Percentiles rank a stretch among this genome's conserved stretches.
Evolutionary conservation across 35 echinoderm and acorn worm species (phyloP).

Genomic region (Chiridota heheva): DNA sequence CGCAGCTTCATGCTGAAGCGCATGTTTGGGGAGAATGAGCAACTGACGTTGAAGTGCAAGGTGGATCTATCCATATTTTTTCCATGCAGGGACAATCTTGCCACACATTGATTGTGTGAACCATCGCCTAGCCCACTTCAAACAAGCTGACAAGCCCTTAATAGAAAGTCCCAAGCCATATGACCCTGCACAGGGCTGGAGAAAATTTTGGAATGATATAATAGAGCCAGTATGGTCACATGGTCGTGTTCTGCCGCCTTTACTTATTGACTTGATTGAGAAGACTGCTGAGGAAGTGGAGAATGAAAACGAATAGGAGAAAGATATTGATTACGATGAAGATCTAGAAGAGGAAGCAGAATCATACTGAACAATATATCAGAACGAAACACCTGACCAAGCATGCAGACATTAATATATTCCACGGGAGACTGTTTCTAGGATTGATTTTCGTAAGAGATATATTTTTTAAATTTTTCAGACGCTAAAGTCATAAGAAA

Average conservation of each 20-base stretch:
- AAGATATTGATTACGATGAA: neutral
- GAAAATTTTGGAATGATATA: slow-evolving; percentile 3
- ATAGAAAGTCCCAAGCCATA: slow-evolving; percentile 30
- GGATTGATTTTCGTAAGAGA: too few relatives aligned
- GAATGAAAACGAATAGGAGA: slow-evolving; percentile 31
- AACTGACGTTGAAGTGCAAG: slow-evolving; percentile 37
- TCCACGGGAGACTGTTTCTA: too few relatives aligned
- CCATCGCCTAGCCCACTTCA: slow-evolving; percentile 39
- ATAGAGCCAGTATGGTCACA: slow-evolving; percentile 45
- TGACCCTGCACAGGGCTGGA: slow-evolving; percentile 22
- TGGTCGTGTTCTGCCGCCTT: slow-evolving; percentile 21
- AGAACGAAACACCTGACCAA: too few relatives aligned
- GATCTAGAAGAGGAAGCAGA: neutral
- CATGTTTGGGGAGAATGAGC: slow-evolving; percentile 44
- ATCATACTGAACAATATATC: neutral
- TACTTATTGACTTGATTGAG: slow-evolving; percentile 23
- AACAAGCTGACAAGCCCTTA: slow-evolving; percentile 27
- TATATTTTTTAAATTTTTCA: too few relatives aligned
- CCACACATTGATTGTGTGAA: slow-evolving; percentile 50
- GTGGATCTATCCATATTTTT: slow-evolving; percentile 33
- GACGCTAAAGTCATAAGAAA: too few relatives aligned
- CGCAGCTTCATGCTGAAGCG: slow-evolving; percentile 9
- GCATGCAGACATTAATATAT: too few relatives aligned
- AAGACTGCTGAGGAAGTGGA: slow-evolving; percentile 1
- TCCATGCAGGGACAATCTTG: neutral